These are phyloP conservation scores for Synergus gifuensis DNA, from an alignment of 2,888 invertebrate genomes.

Conservation along the genomic window DNA sequence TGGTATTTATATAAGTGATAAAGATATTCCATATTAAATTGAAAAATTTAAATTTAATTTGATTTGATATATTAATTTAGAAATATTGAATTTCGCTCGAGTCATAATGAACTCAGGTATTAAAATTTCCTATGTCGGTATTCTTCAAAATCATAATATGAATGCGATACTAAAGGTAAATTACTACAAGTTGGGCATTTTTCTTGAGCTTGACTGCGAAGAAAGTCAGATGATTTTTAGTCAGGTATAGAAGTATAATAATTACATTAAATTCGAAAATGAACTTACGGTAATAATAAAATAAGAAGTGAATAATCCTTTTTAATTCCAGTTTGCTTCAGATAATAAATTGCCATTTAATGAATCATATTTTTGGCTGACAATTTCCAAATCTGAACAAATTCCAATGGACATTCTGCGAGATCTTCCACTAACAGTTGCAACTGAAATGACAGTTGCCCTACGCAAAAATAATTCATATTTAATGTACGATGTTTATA, in stretches of 20 bases:
- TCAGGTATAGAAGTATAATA: conserved; percentile 55
- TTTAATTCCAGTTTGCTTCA: conserved; percentile 58
- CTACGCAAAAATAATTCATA: conserved; percentile 50
- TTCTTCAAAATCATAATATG: conserved; percentile 53
- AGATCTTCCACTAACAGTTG: conserved; percentile 63
- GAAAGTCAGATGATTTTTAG: conserved; percentile 59
- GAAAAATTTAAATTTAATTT: neutral
- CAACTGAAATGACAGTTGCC: conserved; percentile 64
- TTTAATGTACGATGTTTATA: conserved; percentile 67
- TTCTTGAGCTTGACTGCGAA: conserved; percentile 66
- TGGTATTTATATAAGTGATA: conserved; percentile 45
- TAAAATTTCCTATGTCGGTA: conserved; percentile 54
- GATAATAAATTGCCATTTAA: conserved; percentile 62
- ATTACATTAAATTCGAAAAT: neutral
- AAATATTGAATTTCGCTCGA: conserved; percentile 53
- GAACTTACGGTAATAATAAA: neutral
- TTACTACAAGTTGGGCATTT: conserved; percentile 66
- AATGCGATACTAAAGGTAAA: conserved; percentile 57
- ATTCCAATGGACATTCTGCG: conserved; percentile 54
- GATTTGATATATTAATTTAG: conserved; percentile 45
- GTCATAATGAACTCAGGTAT: conserved; percentile 46
- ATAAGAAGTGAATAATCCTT: neutral
- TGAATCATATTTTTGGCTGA: conserved; percentile 69
- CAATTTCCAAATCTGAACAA: conserved; percentile 54
- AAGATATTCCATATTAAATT: neutral